phyloP scores from a whole-genome alignment of 2,888 invertebrate species.

The Agapostemon virescens region DNA sequence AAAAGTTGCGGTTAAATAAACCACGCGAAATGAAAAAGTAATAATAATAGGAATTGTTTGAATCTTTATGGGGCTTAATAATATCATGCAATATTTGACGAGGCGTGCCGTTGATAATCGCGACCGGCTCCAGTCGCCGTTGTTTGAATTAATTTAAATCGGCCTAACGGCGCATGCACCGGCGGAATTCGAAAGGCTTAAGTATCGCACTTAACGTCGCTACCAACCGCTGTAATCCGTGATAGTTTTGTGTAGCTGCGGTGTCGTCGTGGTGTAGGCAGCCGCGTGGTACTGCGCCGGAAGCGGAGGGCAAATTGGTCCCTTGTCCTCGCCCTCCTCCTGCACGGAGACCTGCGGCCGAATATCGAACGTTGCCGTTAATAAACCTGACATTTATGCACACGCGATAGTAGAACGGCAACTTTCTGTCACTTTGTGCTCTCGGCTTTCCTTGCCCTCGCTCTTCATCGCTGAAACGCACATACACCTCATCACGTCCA shows the following conservation, averaged over 20 bases:
- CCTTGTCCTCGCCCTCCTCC: slow-evolving; percentile 77
- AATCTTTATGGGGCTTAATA: slow-evolving; percentile 19
- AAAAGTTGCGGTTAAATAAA: not conserved
- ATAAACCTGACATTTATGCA: slow-evolving; percentile 76
- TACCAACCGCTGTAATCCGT: slow-evolving; percentile 75
- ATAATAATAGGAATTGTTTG: not conserved
- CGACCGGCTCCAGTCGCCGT: not conserved
- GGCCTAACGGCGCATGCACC: slow-evolving; percentile 43
- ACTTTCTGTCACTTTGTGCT: slow-evolving; percentile 47
- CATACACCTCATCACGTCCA: not conserved
- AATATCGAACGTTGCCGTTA: slow-evolving; percentile 74
- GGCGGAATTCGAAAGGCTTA: slow-evolving; percentile 52
- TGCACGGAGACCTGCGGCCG: slow-evolving; percentile 76
- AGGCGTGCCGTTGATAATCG: slow-evolving; percentile 29
- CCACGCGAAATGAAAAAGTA: not conserved
- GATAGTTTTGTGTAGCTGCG: slow-evolving; percentile 77
- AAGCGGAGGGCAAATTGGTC: slow-evolving; percentile 79
- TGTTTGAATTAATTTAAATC: slow-evolving; percentile 50
- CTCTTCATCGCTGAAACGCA: not conserved
- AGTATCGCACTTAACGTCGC: slow-evolving; percentile 55
- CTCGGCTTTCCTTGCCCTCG: not conserved
- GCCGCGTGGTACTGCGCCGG: slow-evolving; percentile 78
- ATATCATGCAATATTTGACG: slow-evolving; percentile 15
- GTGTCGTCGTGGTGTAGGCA: slow-evolving; percentile 74
- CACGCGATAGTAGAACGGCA: slow-evolving; percentile 64